Evolutionary conservation across 2,113 vertebrate genomes (phyloP), one percentile per base, ranked within the genome.

Genomic region (Cathartes aura): DNA sequence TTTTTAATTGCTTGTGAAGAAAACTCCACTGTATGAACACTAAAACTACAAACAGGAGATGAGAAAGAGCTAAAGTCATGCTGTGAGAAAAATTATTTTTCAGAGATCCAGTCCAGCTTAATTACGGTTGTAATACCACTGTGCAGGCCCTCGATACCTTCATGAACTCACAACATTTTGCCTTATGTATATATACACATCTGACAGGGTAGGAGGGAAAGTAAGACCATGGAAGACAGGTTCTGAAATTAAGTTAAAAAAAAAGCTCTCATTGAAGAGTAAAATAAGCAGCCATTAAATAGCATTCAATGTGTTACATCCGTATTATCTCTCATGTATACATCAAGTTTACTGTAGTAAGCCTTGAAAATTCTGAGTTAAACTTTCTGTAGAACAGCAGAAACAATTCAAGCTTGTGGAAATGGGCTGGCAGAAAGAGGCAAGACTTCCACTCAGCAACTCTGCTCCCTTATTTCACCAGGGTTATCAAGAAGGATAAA

Each of bases 311-410:
- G 5, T 13, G 12, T 34, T 20, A 18, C 26, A 43, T 22, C 32
- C n/a, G 2, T 4, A 24, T 2, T 2, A 0, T 12, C 13, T 9
- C 50, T 53, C 38, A 9, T 6, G 8, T 29, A 23, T 5, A 20
- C 34, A 47, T 12, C 14, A 23, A 13, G 20, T 17, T 50, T 4
- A 8, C 1, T 32, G 32, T 2, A 15, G 5, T 4, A 50, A 60
- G 36, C 8, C 55, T 16, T 13, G 24, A 72, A 47, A 74, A 74
- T 36, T 36, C 42, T 0, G 1, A 64, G 67, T 29, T 40, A 15
- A 63, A 43, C 40, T 43, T 59, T 12, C n/a, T 21, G n/a, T 2
- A 29, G 29, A 56, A 15, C 34, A 62, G 21, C 40, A 55, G 40
- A 29, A 84, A 40, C 9, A 8, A 19, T 3, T 7, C 68, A 38